These are phyloP conservation scores for Ataeniobius toweri DNA, from an alignment of 2,797 vertebrate genomes.

Conservation along the genomic window DNA sequence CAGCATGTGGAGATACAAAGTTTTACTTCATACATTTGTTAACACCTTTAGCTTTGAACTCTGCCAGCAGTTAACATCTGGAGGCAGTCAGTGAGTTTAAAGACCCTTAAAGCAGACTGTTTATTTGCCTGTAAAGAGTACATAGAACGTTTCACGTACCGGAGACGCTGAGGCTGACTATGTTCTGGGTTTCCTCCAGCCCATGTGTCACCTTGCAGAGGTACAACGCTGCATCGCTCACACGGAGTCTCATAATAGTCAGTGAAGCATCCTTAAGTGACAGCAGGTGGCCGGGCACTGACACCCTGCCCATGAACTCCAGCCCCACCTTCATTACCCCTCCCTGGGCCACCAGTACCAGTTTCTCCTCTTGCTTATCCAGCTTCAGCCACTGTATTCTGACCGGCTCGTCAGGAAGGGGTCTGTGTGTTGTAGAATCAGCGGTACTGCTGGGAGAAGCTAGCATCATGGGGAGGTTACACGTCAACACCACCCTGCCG, in stretches of 20 bases:
- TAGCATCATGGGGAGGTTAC: conserved; percentile 82
- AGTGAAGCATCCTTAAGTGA: conserved; percentile 83
- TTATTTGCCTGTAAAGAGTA: conserved; percentile 7
- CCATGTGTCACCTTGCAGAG: conserved; percentile 92
- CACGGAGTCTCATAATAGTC: conserved; percentile 79
- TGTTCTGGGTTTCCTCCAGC: conserved; percentile 87
- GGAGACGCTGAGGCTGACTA: conserved; percentile 80
- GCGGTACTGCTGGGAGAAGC: conserved; percentile 3
- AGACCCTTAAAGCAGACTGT: conserved; percentile 2
- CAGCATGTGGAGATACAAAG: background rate
- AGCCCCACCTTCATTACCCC: conserved; percentile 85
- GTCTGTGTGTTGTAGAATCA: background rate
- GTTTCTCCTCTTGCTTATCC: conserved; percentile 82
- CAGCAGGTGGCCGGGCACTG: conserved; percentile 76
- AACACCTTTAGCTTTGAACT: conserved; percentile 11
- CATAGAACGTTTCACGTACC: conserved; percentile 78
- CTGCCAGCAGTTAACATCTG: conserved; percentile 28
- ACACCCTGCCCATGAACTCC: conserved; percentile 82
- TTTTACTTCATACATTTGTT: conserved; percentile 3
- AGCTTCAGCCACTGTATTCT: conserved; percentile 95
- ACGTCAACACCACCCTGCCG: conserved; percentile 83
- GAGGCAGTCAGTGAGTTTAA: conserved; percentile 17
- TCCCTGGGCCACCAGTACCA: conserved; percentile 88
- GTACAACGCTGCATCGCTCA: conserved; percentile 89
- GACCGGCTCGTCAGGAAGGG: conserved; percentile 76